These are phyloP conservation scores for Melanostoma scalare DNA, from an alignment of 2,888 invertebrate species.

Conservation along the genomic window DNA sequence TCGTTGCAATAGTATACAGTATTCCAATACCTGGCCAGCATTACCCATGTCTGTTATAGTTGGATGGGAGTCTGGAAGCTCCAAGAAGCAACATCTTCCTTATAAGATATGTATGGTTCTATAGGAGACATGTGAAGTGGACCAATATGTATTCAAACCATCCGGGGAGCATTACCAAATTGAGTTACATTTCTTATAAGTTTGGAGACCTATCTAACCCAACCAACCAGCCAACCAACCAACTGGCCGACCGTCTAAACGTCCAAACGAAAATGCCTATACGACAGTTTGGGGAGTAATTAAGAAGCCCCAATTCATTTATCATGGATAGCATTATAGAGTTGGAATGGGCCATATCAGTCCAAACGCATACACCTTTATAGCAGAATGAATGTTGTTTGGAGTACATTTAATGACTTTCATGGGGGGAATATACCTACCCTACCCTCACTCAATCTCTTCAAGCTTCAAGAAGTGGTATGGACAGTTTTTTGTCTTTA, in stretches of 20 bases:
- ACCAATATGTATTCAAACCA: slow-evolving; percentile 60
- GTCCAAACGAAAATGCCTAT: slow-evolving; percentile 76
- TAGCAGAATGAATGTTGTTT: slow-evolving; percentile 57
- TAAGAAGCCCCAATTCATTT: slow-evolving; percentile 80
- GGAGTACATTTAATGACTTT: slow-evolving; percentile 69
- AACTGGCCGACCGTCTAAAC: slow-evolving; percentile 48
- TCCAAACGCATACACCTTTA: slow-evolving; percentile 57
- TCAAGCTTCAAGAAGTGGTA: slow-evolving; percentile 15
- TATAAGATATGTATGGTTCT: slow-evolving; percentile 65
- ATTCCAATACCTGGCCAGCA: slow-evolving; percentile 29
- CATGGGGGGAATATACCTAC: slow-evolving; percentile 3
- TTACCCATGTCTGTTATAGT: background rate
- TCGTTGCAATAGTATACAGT: slow-evolving; percentile 45
- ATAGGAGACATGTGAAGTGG: slow-evolving; percentile 60
- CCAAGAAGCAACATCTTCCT: slow-evolving; percentile 48
- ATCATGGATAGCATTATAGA: slow-evolving; percentile 77
- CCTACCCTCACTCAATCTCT: background rate
- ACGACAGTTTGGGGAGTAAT: slow-evolving; percentile 80
- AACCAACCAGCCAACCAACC: slow-evolving; percentile 28
- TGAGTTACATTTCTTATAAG: slow-evolving; percentile 77
- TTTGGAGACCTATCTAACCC: slow-evolving; percentile 55
- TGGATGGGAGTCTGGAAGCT: background rate
- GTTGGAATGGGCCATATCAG: slow-evolving; percentile 30
- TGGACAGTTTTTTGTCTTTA: slow-evolving; percentile 4
- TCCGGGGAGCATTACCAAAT: slow-evolving; percentile 76